Base-by-base conservation (phyloP, 2,888 invertebrate genomes). In the Drosophila tanythrix region DNA sequence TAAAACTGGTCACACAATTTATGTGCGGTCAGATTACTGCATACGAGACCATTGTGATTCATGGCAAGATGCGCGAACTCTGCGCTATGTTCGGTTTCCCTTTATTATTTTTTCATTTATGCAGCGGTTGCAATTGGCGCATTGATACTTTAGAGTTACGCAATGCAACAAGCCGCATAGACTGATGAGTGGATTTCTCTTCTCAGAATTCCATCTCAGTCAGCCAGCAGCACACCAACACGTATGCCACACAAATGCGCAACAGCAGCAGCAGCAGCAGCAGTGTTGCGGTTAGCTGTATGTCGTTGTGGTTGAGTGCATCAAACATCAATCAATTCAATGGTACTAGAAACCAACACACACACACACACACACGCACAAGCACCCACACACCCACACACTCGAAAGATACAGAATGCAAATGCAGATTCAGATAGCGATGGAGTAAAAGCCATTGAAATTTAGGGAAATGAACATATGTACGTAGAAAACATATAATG, bases 1-100 rank as follows among this genome's bases (percentile, higher is more conserved):
- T 56, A 58, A 76, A 80, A 70, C 78, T 70, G 79, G 76, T 69
- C 65, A 79, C 63, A 66, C 73, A 85, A 89, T 90, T 90, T 88
- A 91, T 90, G 89, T 87, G 90, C 70, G 91, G 88, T 89, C 90
- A 89, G 90, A 90, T 89, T 85, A 87, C 88, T 81, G 81, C 82
- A 82, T 71, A 78, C 79, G 79, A 74, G 56, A 75, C 71, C 69
- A 73, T 78, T 83, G 88, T 81, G 79, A 83, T 88, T 85, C 88
- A 83, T 90, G 79, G 76, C 69, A 70, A 70, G 72, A 61, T 55
- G 53, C 62, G 59, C 58, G 63, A 58, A 46, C 53, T 64, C 11
- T 55, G 33, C 0, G 2, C 38, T 40, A 35, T 55, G 70, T 31
- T 11, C 38, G n/a, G 3, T 21, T n/a, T n/a, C 11, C 8, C 43